Conservation (phyloP, 1,140 invertebrate species). For the Proales similis region DNA sequence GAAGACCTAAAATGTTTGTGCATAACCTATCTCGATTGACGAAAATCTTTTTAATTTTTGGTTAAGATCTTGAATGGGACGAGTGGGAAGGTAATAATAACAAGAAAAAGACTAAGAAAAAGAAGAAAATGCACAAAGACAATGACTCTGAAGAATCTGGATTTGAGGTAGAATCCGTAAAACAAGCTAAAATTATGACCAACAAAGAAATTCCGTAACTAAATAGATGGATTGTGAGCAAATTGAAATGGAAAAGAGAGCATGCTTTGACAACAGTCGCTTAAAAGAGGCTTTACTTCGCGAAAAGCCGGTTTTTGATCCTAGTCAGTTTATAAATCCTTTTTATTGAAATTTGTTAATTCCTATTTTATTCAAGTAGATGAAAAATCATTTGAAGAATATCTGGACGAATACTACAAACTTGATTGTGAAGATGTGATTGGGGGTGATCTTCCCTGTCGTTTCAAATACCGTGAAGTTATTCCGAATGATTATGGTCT, state of each 20-base stretch:
- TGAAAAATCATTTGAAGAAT: constrained; percentile 71
- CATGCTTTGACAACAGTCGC: too few relatives aligned
- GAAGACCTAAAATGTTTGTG: constrained; percentile 46
- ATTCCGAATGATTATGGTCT: constrained; percentile 75
- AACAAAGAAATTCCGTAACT: constrained; percentile 38
- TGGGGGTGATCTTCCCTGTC: constrained; percentile 71
- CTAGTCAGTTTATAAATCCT: constrained; percentile 49
- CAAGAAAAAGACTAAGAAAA: constrained; percentile 38
- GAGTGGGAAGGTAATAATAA: constrained; percentile 44
- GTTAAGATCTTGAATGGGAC: constrained; percentile 49
- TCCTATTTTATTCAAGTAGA: constrained; percentile 42
- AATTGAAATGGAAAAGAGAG: constrained; percentile 56
- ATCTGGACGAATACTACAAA: constrained; percentile 86
- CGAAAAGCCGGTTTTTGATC: constrained; percentile 73
- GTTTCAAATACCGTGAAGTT: constrained; percentile 74
- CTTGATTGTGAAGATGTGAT: constrained; percentile 90
- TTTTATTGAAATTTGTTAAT: constrained; percentile 34
- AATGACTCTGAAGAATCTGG: constrained; percentile 63
- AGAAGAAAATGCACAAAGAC: constrained; percentile 42
- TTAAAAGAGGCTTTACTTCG: constrained; percentile 63
- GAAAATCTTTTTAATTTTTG: constrained; percentile 8
- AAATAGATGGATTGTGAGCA: constrained; percentile 77
- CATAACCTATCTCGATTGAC: background rate
- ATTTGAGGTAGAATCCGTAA: constrained; percentile 62
- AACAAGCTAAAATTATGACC: background rate